These are phyloP conservation scores for Rousettus madagascariensis DNA, from an alignment of 2,797 vertebrate genomes.

Conservation along the genomic window DNA sequence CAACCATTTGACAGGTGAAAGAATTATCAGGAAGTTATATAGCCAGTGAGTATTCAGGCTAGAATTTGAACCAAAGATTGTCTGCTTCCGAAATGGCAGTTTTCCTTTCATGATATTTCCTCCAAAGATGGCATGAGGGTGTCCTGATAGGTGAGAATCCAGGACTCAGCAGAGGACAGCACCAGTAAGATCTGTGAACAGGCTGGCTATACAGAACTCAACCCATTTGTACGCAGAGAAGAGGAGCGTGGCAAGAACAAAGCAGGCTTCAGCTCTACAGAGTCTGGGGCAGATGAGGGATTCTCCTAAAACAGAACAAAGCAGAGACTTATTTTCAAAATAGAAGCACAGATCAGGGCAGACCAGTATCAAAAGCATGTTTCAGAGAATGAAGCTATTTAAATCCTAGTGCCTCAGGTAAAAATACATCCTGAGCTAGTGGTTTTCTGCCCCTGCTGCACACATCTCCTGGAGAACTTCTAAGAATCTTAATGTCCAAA, in stretches of 20 bases:
- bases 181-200: background rate
- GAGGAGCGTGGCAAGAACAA: background rate
- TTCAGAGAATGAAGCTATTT: background rate
- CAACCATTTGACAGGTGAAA: background rate
- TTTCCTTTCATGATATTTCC: background rate
- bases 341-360: background rate
- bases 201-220: background rate
- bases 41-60: background rate
- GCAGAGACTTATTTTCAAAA: background rate
- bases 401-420: background rate
- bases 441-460: background rate
- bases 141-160: background rate
- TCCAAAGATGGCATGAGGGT: background rate
- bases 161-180: background rate
- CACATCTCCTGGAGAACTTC: background rate
- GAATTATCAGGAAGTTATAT: background rate
- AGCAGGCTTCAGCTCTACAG: background rate
- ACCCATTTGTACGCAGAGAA: background rate
- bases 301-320: background rate
- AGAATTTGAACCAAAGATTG: background rate
- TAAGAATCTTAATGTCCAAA: background rate
- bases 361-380: background rate
- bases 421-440: background rate
- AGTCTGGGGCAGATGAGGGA: background rate
- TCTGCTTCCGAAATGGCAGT: background rate